Evolutionary conservation across 2,888 invertebrate species (phyloP).

Genomic region (Salticus scenicus): DNA sequence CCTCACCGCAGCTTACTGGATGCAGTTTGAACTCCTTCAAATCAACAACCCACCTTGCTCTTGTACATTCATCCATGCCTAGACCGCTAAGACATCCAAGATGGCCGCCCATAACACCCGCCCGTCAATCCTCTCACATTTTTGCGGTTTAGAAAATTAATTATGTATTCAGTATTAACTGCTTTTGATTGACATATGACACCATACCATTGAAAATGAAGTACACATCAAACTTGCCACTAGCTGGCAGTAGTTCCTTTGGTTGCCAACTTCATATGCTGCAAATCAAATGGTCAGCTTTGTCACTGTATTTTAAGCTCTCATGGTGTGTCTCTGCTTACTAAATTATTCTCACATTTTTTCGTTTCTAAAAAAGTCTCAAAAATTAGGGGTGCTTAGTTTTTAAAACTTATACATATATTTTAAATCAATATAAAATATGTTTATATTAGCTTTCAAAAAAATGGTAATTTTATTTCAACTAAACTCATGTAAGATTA

Average conservation of each 20-base stretch:
- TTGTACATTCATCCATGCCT: conserved; percentile 47
- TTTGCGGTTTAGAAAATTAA: conserved; percentile 35
- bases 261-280: conserved; percentile 11
- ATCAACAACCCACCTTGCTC: conserved; percentile 75
- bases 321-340: neutral
- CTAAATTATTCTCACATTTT: neutral
- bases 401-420: too few relatives aligned
- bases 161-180: neutral
- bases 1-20: conserved; percentile 88
- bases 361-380: neutral
- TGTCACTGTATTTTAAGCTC: conserved; percentile 40
- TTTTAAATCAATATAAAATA: too few relatives aligned
- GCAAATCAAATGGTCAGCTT: conserved; percentile 51
- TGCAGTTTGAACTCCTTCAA: conserved; percentile 85
- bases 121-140: conserved; percentile 47
- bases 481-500: neutral
- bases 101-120: conserved; percentile 56
- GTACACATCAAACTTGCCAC: conserved; percentile 17
- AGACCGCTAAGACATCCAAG: conserved; percentile 35
- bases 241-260: conserved; percentile 38
- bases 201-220: conserved; percentile 22
- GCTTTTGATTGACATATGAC: conserved; percentile 46
- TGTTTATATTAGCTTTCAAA: too few relatives aligned
- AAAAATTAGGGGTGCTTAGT: too few relatives aligned
- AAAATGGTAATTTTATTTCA: neutral